Evolutionary conservation across 2,797 vertebrate species (phyloP), one percentile per base, ranked within the genome.

Genomic region (Spea hammondii): DNA sequence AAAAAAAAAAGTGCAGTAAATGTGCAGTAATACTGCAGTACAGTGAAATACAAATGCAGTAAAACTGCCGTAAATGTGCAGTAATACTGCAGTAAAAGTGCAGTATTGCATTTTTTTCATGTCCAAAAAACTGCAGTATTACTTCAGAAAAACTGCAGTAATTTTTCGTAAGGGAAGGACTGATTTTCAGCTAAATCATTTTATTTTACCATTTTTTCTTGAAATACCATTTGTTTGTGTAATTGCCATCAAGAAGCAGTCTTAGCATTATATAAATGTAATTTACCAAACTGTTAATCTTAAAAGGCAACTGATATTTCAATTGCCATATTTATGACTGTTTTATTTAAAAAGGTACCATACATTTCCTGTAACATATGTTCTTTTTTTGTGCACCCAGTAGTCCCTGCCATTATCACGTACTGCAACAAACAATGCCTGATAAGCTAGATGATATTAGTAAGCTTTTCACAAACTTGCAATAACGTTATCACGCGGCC

Each of bases 361-460:
- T 73, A 77, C 51, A 74, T 82, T 86, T 87, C 78, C 74, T 86
- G 82, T 83, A 89, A 87, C 91, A 93, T 92, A 92, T 93, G 92
- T 89, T 90, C 86, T 79, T 55, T 55, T 77, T 82, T 73, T 83
- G 57, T 3, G 57, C 74, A 80, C 77, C 72, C 84, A 83, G 84
- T 82, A 86, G 86, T 74, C 32, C 79, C 85, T 87, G 84, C 86
- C 88, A 86, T 90, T 85, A 87, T 90, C 91, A 89, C 85, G 87
- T 89, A 87, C 83, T 86, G 85, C 85, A 84, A 88, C 88, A 87
- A 91, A 88, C 85, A 90, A 92, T 84, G 85, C 83, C 91, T 88
- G 92, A 93, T 93, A 93, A 93, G 89, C 88, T 91, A 44, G 90
- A 91, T 89, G 90, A 91, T 89, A 90, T 85, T 88, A 89, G 90